phyloP scores from a whole-genome alignment of 1,140 invertebrate species.

The Saccostrea glomerata region DNA sequence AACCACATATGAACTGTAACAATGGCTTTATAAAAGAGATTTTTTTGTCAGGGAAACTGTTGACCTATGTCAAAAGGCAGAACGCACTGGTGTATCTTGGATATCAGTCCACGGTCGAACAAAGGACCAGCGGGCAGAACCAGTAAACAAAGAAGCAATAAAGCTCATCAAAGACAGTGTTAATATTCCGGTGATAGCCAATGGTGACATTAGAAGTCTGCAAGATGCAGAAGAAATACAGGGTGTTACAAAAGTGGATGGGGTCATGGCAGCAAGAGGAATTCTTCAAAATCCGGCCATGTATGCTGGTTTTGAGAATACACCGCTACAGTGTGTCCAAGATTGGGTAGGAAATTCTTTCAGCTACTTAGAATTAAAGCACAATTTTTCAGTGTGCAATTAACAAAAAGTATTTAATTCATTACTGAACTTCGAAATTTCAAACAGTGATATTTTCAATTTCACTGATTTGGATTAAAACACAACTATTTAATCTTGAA shows the following conservation, averaged over 20 bases:
- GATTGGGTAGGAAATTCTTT: conserved; percentile 86
- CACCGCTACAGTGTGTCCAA: conserved; percentile 88
- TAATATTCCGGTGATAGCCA: conserved; percentile 91
- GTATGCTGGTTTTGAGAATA: conserved; percentile 86
- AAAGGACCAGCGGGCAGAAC: conserved; percentile 87
- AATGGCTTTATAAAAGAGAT: neutral
- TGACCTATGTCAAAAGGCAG: conserved; percentile 88
- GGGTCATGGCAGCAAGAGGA: conserved; percentile 93
- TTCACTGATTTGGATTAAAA: too few species aligned
- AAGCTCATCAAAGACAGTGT: conserved; percentile 86
- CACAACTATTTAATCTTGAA: too few species aligned
- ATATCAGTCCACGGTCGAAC: conserved; percentile 95
- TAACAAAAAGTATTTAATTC: too few species aligned
- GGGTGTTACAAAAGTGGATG: conserved; percentile 86
- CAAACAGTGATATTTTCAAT: too few species aligned
- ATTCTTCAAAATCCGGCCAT: conserved; percentile 94
- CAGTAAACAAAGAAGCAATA: conserved; percentile 88
- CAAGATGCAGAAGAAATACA: conserved; percentile 85
- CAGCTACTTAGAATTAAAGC: too few species aligned
- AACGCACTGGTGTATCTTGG: conserved; percentile 92
- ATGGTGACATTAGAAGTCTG: conserved; percentile 91
- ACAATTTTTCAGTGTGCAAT: too few species aligned
- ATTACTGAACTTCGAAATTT: too few species aligned
- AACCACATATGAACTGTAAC: too few species aligned
- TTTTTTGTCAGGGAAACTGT: conserved; percentile 81